Evolutionary conservation across 2,888 invertebrate species (phyloP).

Genomic region (Gymnocheta viridis): DNA sequence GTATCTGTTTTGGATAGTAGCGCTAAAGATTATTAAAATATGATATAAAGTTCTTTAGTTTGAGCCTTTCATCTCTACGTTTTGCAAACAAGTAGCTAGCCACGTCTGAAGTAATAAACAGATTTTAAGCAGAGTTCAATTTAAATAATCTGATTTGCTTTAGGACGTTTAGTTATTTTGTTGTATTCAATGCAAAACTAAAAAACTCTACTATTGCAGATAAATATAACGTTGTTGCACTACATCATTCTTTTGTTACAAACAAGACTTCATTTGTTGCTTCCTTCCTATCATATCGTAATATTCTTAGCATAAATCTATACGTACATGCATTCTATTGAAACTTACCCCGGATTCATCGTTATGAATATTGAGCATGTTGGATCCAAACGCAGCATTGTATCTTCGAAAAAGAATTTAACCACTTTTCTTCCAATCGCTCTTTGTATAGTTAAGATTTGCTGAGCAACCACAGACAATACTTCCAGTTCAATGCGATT

Average conservation of each 20-base stretch:
- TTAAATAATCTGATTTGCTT: too few relatives aligned
- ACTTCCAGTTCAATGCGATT: constrained; percentile 96
- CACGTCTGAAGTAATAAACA: too few relatives aligned
- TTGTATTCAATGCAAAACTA: too few relatives aligned
- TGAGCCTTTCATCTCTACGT: too few relatives aligned
- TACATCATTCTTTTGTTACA: neutral
- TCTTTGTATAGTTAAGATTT: constrained; percentile 94
- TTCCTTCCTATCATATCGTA: neutral
- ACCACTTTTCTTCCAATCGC: constrained; percentile 91
- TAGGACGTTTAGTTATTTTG: too few relatives aligned
- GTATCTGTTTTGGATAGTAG: too few relatives aligned
- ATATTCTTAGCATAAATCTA: neutral
- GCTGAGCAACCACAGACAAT: constrained; percentile 96
- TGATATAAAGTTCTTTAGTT: too few relatives aligned
- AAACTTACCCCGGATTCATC: constrained; percentile 93
- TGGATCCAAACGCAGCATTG: constrained; percentile 93
- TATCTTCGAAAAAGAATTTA: constrained; percentile 94
- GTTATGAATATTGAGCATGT: constrained; percentile 96
- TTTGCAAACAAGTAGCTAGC: too few relatives aligned
- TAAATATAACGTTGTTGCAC: neutral
- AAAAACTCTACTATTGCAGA: too few relatives aligned
- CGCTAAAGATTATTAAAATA: too few relatives aligned
- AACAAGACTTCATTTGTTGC: neutral
- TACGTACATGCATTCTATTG: neutral
- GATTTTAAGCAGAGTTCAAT: too few relatives aligned